Conservation (phyloP, 2,888 invertebrate species). For the Panopea generosa region DNA sequence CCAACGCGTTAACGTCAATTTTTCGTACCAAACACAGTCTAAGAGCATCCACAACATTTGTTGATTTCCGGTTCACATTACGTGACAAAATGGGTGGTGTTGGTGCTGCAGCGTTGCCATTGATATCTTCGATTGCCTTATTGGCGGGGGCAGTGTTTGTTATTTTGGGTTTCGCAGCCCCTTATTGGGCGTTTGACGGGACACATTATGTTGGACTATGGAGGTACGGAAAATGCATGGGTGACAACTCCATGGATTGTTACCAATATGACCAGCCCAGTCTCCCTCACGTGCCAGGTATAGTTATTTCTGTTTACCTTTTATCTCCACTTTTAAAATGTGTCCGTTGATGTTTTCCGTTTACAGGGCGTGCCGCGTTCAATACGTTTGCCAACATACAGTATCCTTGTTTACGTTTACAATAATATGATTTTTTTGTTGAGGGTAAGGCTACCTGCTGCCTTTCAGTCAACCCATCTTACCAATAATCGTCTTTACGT, state of each 20-base stretch:
- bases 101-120: slow-evolving; percentile 74
- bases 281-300: slow-evolving; percentile 41
- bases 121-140: slow-evolving; percentile 73
- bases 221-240: slow-evolving; percentile 69
- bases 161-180: slow-evolving; percentile 74
- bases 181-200: slow-evolving; percentile 72
- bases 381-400: too few relatives aligned
- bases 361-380: too few relatives aligned
- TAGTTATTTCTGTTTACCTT: too few relatives aligned
- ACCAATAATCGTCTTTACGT: too few relatives aligned
- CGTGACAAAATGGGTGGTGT: slow-evolving; percentile 60
- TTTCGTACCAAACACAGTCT: too few relatives aligned
- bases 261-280: slow-evolving; percentile 64
- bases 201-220: slow-evolving; percentile 73
- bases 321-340: not conserved
- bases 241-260: slow-evolving; percentile 55
- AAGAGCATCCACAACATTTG: too few relatives aligned
- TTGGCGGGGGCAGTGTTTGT: slow-evolving; percentile 70
- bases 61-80: not conserved
- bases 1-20: too few relatives aligned
- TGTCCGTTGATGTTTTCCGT: too few relatives aligned
- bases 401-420: too few relatives aligned
- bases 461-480: too few relatives aligned
- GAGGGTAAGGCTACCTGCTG: too few relatives aligned
- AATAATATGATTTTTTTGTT: too few relatives aligned